Percentiles rank a stretch among this genome's conserved stretches.
Conservation (phyloP, 2,797 vertebrate genomes). For the Sebastes trivittatus region DNA sequence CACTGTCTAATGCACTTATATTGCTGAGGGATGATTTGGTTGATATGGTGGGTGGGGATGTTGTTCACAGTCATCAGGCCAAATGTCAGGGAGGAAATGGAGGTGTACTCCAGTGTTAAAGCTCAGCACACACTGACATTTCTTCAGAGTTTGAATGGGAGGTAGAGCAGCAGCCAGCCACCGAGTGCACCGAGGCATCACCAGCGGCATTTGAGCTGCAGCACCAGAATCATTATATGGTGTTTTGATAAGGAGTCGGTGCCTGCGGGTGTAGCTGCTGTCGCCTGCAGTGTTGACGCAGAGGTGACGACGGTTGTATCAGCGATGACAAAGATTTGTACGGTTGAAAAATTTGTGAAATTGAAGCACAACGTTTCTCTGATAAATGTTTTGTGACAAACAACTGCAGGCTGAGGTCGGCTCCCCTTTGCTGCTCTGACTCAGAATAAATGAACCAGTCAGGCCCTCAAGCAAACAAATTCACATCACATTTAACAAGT, state of each 20-base stretch:
- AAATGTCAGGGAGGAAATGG: background rate
- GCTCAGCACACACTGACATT: background rate
- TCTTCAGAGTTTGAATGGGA: constrained; percentile 25
- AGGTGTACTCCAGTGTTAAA: background rate
- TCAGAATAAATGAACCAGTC: constrained; percentile 24
- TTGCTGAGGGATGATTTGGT: background rate
- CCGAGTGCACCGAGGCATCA: background rate
- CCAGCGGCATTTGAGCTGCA: constrained; percentile 37
- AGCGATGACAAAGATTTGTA: background rate
- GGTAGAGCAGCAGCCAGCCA: constrained; percentile 6
- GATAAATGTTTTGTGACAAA: background rate
- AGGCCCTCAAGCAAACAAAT: background rate
- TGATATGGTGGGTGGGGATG: background rate
- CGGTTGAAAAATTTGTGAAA: constrained; percentile 8
- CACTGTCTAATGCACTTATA: background rate
- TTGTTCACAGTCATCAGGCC: background rate
- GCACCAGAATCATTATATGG: constrained; percentile 5
- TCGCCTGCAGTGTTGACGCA: constrained; percentile 1
- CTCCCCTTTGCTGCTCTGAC: constrained; percentile 4
- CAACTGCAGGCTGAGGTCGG: background rate
- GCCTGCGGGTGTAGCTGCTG: constrained; percentile 16
- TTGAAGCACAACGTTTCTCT: background rate
- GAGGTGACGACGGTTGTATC: background rate
- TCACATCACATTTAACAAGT: background rate
- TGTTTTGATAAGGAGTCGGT: constrained; percentile 9